Evolutionary conservation across 2,888 invertebrate species (phyloP).

Genomic region (Empis stercorea): DNA sequence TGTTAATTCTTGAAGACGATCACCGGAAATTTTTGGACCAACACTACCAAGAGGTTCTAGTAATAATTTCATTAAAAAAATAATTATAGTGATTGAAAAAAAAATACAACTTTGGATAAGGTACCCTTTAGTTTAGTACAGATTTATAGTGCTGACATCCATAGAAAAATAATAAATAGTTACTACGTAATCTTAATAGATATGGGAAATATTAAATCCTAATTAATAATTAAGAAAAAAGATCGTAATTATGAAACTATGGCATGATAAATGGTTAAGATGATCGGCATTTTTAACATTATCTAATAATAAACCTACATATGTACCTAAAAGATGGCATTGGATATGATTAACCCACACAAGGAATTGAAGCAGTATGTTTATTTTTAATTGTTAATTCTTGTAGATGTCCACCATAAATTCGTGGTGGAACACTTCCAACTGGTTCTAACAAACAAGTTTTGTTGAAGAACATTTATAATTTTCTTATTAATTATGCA

Average conservation of each 20-base stretch:
- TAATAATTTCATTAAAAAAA: constrained; percentile 12
- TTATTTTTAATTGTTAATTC: constrained; percentile 30
- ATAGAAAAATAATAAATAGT: too few species aligned
- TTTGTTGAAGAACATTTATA: too few species aligned
- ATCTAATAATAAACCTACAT: constrained; percentile 14
- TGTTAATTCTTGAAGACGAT: constrained; percentile 42
- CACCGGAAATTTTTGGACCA: constrained; percentile 45
- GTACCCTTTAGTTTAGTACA: too few species aligned
- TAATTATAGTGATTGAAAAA: neutral
- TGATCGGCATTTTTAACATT: too few species aligned
- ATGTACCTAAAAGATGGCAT: constrained; percentile 45
- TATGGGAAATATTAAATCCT: too few species aligned
- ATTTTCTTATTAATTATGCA: too few species aligned
- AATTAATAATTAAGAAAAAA: too few species aligned
- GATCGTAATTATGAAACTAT: too few species aligned
- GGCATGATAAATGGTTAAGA: too few species aligned
- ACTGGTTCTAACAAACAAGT: constrained; percentile 38
- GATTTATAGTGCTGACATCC: too few species aligned
- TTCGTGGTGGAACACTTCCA: constrained; percentile 40
- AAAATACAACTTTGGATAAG: too few species aligned
- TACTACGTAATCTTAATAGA: too few species aligned
- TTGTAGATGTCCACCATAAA: constrained; percentile 40
- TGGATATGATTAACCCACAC: constrained; percentile 45
- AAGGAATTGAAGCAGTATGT: constrained; percentile 34
- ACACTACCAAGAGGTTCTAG: constrained; percentile 55